phyloP scores from a whole-genome alignment of 2,888 invertebrate species.

The Hemistola chrysoprasaria region DNA sequence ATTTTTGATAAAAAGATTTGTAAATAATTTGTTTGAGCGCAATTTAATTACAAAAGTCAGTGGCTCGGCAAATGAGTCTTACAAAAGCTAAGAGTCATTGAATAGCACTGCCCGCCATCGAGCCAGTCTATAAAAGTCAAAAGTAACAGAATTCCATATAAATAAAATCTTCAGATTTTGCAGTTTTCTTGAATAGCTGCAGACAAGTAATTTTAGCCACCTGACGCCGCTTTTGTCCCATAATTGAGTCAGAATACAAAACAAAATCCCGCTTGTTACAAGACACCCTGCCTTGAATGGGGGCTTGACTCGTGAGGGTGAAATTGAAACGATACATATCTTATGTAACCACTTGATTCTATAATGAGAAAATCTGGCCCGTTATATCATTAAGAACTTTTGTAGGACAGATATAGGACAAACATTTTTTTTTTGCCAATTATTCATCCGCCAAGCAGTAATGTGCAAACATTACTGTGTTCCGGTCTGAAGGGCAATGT shows the following conservation, averaged over 20 bases:
- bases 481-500: too few species aligned
- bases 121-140: too few species aligned
- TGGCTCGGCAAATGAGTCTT: constrained; percentile 12
- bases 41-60: constrained; percentile 16
- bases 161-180: too few species aligned
- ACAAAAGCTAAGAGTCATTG: constrained; percentile 7
- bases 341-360: constrained; percentile 4
- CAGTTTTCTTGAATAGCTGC: too few species aligned
- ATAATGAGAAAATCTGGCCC: too few species aligned
- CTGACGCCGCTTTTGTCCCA: constrained; percentile 2
- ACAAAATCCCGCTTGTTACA: constrained; percentile 6
- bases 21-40: neutral
- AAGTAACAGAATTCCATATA: too few species aligned
- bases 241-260: constrained; percentile 3
- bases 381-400: too few species aligned
- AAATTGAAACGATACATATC: constrained; percentile 15
- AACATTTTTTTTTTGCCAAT: too few species aligned
- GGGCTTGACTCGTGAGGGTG: constrained; percentile 2
- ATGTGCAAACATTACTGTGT: too few species aligned
- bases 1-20: neutral
- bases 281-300: constrained; percentile 8
- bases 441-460: too few species aligned
- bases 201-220: constrained; percentile 5
- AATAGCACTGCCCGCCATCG: too few species aligned
- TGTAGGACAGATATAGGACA: too few species aligned